Conservation (phyloP, 2,797 vertebrate species). For the Brachyalestes nurse region DNA sequence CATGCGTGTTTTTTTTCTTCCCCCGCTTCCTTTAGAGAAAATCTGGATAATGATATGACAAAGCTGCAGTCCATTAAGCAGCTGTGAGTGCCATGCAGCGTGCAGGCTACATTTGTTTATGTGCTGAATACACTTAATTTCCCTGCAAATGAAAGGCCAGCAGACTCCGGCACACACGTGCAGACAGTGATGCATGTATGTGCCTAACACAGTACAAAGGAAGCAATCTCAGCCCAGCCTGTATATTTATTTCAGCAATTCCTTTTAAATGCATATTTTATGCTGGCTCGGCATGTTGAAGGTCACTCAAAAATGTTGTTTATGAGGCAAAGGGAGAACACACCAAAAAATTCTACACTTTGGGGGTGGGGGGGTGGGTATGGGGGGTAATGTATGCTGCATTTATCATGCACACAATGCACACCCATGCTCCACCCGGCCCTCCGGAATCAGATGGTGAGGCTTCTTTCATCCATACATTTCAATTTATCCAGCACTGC, state of each 20-base stretch:
- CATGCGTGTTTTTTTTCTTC: conserved; percentile 59
- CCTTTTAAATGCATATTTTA: conserved; percentile 84
- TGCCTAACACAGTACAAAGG: conserved; percentile 75
- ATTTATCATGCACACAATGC: conserved; percentile 76
- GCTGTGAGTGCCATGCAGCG: conserved; percentile 74
- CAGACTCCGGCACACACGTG: conserved; percentile 69
- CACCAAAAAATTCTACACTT: conserved; percentile 57
- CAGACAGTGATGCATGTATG: conserved; percentile 84
- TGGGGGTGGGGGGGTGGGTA: too few species aligned
- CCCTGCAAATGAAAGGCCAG: conserved; percentile 79
- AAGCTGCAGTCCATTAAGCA: conserved; percentile 76
- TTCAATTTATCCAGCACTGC: conserved; percentile 30
- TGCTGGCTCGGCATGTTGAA: conserved; percentile 83
- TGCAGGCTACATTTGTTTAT: conserved; percentile 77
- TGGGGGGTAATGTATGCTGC: conserved; percentile 70
- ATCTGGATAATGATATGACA: conserved; percentile 75
- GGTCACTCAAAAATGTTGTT: conserved; percentile 76
- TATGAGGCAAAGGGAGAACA: conserved; percentile 77
- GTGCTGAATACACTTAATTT: conserved; percentile 85
- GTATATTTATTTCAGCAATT: conserved; percentile 72
- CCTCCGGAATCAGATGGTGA: conserved; percentile 9
- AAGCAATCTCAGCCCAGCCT: conserved; percentile 75
- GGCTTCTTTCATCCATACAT: conserved; percentile 23
- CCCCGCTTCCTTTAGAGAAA: conserved; percentile 63
- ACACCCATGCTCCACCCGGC: conserved; percentile 19